Conservation (phyloP, 2,797 vertebrate genomes). For the Setipinna tenuifilis region DNA sequence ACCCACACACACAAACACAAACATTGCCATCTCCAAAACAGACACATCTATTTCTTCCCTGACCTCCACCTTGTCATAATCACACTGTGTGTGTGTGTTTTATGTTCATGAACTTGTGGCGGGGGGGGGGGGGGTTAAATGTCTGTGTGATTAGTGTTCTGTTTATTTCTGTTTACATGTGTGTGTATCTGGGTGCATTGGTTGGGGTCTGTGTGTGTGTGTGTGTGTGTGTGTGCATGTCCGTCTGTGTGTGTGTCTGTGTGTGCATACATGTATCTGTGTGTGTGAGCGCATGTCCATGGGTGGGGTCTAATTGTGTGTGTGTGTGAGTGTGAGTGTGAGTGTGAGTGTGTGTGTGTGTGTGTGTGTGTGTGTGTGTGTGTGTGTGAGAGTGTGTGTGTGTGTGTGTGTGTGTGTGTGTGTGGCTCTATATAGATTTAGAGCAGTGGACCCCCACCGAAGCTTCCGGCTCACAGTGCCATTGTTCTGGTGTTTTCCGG, state of each 20-base stretch:
- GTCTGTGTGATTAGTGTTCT: neutral
- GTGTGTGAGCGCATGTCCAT: neutral
- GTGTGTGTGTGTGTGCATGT: neutral
- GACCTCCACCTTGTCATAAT: neutral
- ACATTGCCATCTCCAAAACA: slow-evolving; percentile 11
- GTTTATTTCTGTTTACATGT: neutral
- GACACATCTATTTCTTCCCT: slow-evolving; percentile 25
- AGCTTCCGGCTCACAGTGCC: slow-evolving; percentile 63
- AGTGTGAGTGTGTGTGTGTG: neutral
- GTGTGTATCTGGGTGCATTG: neutral
- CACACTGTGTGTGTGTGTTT: neutral
- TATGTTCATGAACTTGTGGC: neutral
- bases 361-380: slow-evolving; percentile 1
- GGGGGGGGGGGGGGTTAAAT: neutral
- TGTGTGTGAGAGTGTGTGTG: slow-evolving; percentile 14
- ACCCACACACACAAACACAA: neutral
- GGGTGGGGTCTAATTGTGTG: neutral
- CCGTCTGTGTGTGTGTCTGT: neutral
- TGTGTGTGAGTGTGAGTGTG: neutral
- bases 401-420: slow-evolving; percentile 35
- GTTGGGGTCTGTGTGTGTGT: neutral
- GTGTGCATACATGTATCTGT: neutral
- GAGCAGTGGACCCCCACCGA: slow-evolving; percentile 50
- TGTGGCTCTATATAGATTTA: slow-evolving; percentile 37
- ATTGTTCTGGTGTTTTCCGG: slow-evolving; percentile 66